Evolutionary conservation across 2,113 vertebrate species (phyloP).

Genomic region (Gorsachius goisagi): DNA sequence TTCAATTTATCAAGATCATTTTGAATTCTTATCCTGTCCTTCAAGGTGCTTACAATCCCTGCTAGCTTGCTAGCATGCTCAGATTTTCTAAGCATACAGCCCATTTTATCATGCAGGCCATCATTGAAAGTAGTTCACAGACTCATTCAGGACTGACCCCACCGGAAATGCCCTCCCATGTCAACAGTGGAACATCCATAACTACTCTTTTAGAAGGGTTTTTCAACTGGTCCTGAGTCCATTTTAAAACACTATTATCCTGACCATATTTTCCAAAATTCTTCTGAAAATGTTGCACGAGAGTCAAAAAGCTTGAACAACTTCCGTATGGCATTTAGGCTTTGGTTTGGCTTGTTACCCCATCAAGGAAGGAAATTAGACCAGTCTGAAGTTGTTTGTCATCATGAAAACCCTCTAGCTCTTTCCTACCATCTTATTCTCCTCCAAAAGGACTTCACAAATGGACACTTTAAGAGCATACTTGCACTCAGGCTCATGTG

Average conservation of each 20-base stretch:
- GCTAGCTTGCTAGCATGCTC: neutral
- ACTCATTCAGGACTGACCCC: neutral
- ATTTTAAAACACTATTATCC: neutral
- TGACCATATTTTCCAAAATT: neutral
- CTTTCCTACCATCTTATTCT: neutral
- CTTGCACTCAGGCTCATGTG: neutral
- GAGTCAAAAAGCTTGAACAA: neutral
- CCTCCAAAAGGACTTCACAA: neutral
- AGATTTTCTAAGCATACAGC: neutral
- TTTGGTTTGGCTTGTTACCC: neutral
- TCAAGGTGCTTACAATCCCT: neutral
- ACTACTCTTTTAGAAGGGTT: neutral
- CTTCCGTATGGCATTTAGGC: neutral
- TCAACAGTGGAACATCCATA: neutral
- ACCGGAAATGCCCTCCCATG: neutral
- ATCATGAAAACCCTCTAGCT: neutral
- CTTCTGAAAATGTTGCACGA: neutral
- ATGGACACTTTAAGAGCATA: neutral
- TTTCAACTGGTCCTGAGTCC: neutral
- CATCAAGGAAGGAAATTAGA: neutral
- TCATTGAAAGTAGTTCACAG: neutral
- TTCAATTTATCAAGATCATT: slow-evolving; percentile 45
- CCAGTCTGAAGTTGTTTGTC: neutral
- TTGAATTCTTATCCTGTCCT: slow-evolving; percentile 9
- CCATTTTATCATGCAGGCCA: neutral